Base-by-base conservation (phyloP, 1,140 invertebrate species). In the Charaxes varanes region DNA sequence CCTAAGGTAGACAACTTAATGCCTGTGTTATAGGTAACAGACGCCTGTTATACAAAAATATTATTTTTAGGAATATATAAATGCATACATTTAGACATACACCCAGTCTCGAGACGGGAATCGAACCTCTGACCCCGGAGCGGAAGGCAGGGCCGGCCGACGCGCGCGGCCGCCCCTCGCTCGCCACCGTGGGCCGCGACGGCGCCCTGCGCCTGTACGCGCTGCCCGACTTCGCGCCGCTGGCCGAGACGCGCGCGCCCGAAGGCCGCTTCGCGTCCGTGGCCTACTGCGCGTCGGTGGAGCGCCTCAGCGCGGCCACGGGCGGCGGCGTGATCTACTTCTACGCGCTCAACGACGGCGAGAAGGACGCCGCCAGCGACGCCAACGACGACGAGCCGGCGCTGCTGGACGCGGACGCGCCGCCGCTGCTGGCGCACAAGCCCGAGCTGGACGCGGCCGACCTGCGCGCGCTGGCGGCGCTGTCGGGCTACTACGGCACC, bases 271-370 rank as follows among this genome's bases (percentile, higher is more conserved):
- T 93, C 58, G 87, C 91, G 6, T 91, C 92, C 1, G 90, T 90
- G 8, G 88, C 88, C 2, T 94, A 92, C 71, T 94, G 92, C 62
- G 91, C 89, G 10, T 92, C 91, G 81, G 87, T 96, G 27, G 94
- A 96, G 60, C 87, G 93, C 34, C 78, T 97, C 10, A 96, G 94
- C 73, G 91, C 90, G 3, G 93, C 92, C 37, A 94, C 93, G 1
- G 89, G 87, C 35, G 86, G 89, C 38, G 94, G 95, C 1, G 89
- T 90, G 31, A 85, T 97, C 26, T 90, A 94, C 55, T 95, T 97
- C 68, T 96, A 93, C 66, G 90, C 91, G 13, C 79, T 94, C 2
- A 89, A 88, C 24, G 89, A 91, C 17, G 86, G 87, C 2, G 91
- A 92, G 49, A 90, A 90, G 43, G 90, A 91, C 53, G 87, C 87